Base-by-base conservation (phyloP, 2,888 invertebrate species). In the Sesamia inferens region DNA sequence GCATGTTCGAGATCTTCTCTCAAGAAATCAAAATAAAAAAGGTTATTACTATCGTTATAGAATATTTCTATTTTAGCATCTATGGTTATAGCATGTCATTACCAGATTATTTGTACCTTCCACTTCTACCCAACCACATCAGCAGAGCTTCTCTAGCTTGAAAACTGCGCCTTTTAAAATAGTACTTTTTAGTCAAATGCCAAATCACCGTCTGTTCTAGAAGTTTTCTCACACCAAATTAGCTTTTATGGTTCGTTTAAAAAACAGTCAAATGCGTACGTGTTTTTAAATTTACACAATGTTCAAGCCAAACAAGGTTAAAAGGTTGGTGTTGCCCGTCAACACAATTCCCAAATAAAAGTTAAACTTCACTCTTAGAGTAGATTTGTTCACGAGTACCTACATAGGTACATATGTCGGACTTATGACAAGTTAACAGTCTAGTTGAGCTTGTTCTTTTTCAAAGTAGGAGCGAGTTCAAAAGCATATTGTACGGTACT, bases 141-240 rank as follows among this genome's bases (percentile, higher is more conserved):
- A 16, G 19, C 51, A 51, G 19, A 51, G 51, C 19, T 51, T 19
- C 51, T 8, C 19, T 19, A 51, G 51, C 51, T 51, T 39, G 5
- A 39, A 51, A 8, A 19, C 10, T 51, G 51, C 8, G 19, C 51
- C 19, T 51, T n/a, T 51, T 7, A 19, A 19, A 19, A 51, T 3
- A 31, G 31, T 19, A 7, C 3, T 8, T 51, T 1, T 51, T 51
- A 8, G 8, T n/a, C n/a, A n/a, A n/a, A n/a, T 19, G 51, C 19
- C 4, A 4, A 19, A 51, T 19, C 19, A n/a, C 51, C n/a, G 51
- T 11, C 51, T n/a, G 4, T n/a, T 10, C 51, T 54, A 54, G n/a
- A 16, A 5, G 16, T 68, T 69, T 44, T 66, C 67, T 66, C 51
- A 51, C 19, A 22, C 19, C 14, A 54, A 44, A 69, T 67, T 54